Base-by-base conservation (phyloP, 2,113 vertebrate species). In the Crotalus horridus region DNA sequence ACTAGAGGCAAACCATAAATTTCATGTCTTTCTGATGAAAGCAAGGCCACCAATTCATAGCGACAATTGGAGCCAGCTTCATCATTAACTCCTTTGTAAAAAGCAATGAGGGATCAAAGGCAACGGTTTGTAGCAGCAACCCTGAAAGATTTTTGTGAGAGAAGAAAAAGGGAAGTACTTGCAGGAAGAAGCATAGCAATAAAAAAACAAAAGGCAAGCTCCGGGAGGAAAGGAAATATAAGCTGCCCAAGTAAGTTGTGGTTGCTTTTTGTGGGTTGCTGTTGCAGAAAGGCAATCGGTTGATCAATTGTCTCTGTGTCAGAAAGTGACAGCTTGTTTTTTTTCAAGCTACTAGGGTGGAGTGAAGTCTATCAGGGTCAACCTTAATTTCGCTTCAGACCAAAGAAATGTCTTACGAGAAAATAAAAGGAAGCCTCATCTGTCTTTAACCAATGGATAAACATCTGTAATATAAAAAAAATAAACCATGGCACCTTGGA, bases 91-190 rank as follows among this genome's bases (percentile, higher is more conserved):
- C 33, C 33, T 43, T 81, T 21, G 33, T 43, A 81, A 81, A 81
- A 81, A 21, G 7, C 7, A 81, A 81, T 43, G n/a, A 3, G 17
- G 33, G 33, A 43, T 81, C 74, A 81, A 21, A 9, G 17, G 21
- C 33, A 8, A 10, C 7, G 0, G 69, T 39, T 81, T 81, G 17
- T 54, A 33, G 21, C 88, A 93, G 46, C 81, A 94, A 64, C 55
- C 89, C 69, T 94, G 95, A 94, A 92, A 93, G 59, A 55, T 90
- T 91, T 64, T 86, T 88, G 89, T 69, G 29, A 61, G 61, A 90
- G 88, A 55, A 26, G 46, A 46, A 85, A 51, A 88, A 74, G 86
- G 51, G 24, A 15, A 23, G 15, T 29, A 3, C 24, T 29, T 58
- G n/a, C 64, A 46, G 91, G 39, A 6, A 87, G 6, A 87, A 39